phyloP scores from a whole-genome alignment of 2,888 invertebrate species.

The Polydesmus complanatus region DNA sequence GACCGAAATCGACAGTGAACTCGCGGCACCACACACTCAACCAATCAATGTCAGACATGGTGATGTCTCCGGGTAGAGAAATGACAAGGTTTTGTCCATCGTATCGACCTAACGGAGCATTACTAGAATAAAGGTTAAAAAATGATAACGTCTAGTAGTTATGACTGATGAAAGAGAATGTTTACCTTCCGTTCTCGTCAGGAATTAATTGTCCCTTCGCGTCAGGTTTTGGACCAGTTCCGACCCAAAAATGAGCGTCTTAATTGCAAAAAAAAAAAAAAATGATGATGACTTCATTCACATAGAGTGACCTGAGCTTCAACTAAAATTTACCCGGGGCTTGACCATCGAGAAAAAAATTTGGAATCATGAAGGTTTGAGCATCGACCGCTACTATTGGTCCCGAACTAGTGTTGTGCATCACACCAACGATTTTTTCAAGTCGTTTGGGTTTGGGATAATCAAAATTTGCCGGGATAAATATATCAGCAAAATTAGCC shows the following conservation, averaged over 20 bases:
- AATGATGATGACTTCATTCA: neutral
- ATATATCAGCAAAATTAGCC: constrained; percentile 81
- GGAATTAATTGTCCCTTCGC: constrained; percentile 74
- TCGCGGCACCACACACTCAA: constrained; percentile 83
- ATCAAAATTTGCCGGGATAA: constrained; percentile 58
- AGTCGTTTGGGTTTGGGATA: constrained; percentile 66
- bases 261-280: constrained; percentile 26
- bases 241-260: constrained; percentile 94
- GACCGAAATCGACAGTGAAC: constrained; percentile 77
- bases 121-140: neutral
- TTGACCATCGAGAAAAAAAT: constrained; percentile 79
- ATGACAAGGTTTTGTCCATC: constrained; percentile 86
- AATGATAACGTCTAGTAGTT: neutral
- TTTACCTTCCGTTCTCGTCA: constrained; percentile 65
- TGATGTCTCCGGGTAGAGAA: constrained; percentile 65
- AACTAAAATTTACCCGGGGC: constrained; percentile 55
- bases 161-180: neutral
- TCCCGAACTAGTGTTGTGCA: constrained; percentile 76
- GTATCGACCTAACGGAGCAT: constrained; percentile 57
- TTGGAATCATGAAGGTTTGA: constrained; percentile 81
- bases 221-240: constrained; percentile 66
- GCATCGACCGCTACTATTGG: constrained; percentile 83
- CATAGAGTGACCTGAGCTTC: too few relatives aligned
- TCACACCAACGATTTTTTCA: constrained; percentile 71
- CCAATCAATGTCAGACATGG: constrained; percentile 85